These are phyloP conservation scores for Platyrinchus mystaceus DNA, from an alignment of 2,797 vertebrate species.

Conservation along the genomic window DNA sequence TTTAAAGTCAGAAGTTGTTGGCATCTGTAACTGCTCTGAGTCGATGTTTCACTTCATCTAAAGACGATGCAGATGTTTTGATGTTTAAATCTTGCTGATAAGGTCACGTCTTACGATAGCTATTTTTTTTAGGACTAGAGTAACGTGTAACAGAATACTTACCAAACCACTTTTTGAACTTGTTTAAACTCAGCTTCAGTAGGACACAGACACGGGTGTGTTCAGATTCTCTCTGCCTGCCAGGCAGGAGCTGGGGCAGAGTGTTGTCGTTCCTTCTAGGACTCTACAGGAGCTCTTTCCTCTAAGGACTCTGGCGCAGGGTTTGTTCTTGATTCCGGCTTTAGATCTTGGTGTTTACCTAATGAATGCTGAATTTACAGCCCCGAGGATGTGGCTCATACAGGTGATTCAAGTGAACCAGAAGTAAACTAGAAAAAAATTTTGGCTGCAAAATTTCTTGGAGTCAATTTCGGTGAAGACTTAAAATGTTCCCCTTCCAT, in stretches of 20 bases:
- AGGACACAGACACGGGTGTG: neutral
- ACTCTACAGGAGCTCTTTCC: conserved; percentile 66
- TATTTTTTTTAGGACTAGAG: neutral
- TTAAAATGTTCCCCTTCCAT: neutral
- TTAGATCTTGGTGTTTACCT: neutral
- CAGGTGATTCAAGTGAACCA: neutral
- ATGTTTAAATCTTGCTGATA: neutral
- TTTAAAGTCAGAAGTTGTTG: neutral
- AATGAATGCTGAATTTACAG: neutral
- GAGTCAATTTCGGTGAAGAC: neutral
- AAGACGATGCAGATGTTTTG: neutral
- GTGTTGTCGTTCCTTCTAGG: neutral
- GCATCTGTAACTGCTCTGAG: neutral
- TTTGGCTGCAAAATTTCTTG: neutral
- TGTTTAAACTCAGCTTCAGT: conserved; percentile 5
- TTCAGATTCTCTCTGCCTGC: neutral
- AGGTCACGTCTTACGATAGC: neutral
- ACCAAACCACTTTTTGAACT: neutral
- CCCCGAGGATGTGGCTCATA: neutral
- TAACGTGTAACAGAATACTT: neutral
- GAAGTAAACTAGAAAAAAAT: neutral
- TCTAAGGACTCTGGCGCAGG: neutral
- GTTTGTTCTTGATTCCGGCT: neutral
- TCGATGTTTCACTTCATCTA: neutral
- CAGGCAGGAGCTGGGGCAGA: neutral